Conservation (phyloP, 2,888 invertebrate genomes). For the Pristionchus japonicus region DNA sequence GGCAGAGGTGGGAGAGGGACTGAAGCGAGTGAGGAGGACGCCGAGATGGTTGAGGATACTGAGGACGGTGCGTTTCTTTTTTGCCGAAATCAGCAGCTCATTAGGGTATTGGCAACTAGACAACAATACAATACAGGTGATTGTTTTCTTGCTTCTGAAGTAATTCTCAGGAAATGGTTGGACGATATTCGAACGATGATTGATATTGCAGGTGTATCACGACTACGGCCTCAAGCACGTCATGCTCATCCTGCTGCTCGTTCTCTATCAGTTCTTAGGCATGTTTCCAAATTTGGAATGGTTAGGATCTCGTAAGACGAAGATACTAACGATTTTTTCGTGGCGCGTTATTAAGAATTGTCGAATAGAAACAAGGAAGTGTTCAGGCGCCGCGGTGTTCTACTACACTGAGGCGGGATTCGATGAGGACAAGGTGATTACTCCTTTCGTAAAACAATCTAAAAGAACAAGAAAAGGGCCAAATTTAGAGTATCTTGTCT, state of each 20-base stretch:
- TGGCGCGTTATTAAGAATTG: not conserved
- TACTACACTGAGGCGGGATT: constrained; percentile 62
- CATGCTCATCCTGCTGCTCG: constrained; percentile 58
- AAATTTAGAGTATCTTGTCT: too few species aligned
- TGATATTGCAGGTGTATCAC: constrained; percentile 59
- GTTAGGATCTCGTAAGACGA: constrained; percentile 50
- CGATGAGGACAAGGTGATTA: constrained; percentile 55
- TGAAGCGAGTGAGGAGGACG: constrained; percentile 52
- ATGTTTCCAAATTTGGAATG: constrained; percentile 55
- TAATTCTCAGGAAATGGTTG: not conserved
- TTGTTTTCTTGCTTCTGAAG: too few species aligned
- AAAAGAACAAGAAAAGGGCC: too few species aligned
- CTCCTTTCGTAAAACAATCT: too few species aligned
- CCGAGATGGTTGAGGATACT: constrained; percentile 63
- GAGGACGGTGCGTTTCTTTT: constrained; percentile 49
- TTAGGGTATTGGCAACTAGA: too few species aligned
- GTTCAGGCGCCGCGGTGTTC: constrained; percentile 63
- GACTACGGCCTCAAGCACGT: constrained; percentile 69
- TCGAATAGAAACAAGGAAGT: not conserved
- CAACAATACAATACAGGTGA: too few species aligned
- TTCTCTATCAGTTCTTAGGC: constrained; percentile 66
- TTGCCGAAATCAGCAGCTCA: not conserved
- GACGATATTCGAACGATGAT: not conserved
- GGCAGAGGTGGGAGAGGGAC: constrained; percentile 48
- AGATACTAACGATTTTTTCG: not conserved